Percentiles rank a stretch among this genome's conserved stretches.
These are phyloP conservation scores for Enteromius mattozi DNA, from an alignment of 2,797 vertebrate species.

Conservation along the genomic window DNA sequence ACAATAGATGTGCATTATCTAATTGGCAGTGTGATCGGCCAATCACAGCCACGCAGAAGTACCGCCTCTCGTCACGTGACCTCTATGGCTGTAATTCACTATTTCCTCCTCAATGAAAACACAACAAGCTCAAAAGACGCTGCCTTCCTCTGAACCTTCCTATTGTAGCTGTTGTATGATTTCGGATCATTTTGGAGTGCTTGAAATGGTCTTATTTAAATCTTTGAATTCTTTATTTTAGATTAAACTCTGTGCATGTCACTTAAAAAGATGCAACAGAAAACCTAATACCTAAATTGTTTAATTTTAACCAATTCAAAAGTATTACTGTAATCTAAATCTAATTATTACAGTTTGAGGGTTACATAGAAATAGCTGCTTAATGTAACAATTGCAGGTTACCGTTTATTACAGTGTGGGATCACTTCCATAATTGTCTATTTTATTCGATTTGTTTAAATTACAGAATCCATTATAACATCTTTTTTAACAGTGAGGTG, in stretches of 20 bases:
- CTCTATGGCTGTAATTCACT: background rate
- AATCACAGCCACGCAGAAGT: background rate
- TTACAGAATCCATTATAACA: background rate
- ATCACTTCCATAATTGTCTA: background rate
- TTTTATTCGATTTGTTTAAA: background rate
- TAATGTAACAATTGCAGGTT: background rate
- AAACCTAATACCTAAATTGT: background rate
- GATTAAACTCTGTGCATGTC: background rate
- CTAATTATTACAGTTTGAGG: background rate
- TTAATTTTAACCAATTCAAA: background rate
- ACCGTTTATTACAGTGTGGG: background rate
- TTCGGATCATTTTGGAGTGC: background rate
- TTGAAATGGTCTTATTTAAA: background rate
- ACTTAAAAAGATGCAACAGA: background rate
- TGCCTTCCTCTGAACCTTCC: background rate
- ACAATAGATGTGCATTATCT: background rate
- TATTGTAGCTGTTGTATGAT: background rate
- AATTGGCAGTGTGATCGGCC: background rate
- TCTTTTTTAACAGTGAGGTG: background rate
- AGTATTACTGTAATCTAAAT: background rate
- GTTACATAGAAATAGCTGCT: background rate
- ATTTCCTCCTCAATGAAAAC: conserved; percentile 2
- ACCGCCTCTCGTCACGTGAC: background rate
- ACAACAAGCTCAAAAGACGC: background rate
- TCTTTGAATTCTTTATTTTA: background rate